Base-by-base conservation (phyloP, 2,113 vertebrate species). In the Procavia capensis region DNA sequence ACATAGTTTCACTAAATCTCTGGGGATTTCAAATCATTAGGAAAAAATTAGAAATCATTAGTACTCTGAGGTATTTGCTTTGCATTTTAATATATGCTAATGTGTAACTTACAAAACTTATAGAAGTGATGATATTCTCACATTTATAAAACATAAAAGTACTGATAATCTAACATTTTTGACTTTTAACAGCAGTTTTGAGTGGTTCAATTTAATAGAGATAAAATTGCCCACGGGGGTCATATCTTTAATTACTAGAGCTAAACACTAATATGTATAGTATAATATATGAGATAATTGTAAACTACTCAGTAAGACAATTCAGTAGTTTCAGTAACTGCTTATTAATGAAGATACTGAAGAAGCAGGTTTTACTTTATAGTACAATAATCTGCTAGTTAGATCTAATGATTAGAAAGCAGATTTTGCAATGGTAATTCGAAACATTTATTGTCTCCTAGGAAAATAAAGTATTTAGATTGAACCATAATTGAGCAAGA, bases 391-490 rank as follows among this genome's bases (percentile, higher is more conserved):
- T 78, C 36, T 82, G 4, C 24, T 84, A 88, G 29, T 89, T 84
- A 50, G 24, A 83, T 70, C 24, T 47, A 39, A 45, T 84, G 41
- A 80, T 82, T n/a, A 85, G 31, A 95, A 90, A 88, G 19, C 24
- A 91, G 82, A 91, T 22, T 66, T 25, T 36, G 86, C 34, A 81
- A 36, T 41, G 39, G 64, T 57, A 91, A 90, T 47, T 95, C 81
- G 61, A 93, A 94, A 57, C 10, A 14, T 90, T 89, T 6, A 43
- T 82, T 81, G 34, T 80, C 8, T 93, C 10, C 36, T 83, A 83
- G 29, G 41, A 43, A 95, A 95, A 70, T 66, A 94, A 57, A 93
- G 74, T 68, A 43, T 41, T 90, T 87, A 80, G 59, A 3, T 16
- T 70, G 25, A 47, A 11, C 59, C 1, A 91, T 86, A 54, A 43